These are phyloP conservation scores for Scaptomyza hsui DNA, from an alignment of 1,140 invertebrate species.

Conservation along the genomic window DNA sequence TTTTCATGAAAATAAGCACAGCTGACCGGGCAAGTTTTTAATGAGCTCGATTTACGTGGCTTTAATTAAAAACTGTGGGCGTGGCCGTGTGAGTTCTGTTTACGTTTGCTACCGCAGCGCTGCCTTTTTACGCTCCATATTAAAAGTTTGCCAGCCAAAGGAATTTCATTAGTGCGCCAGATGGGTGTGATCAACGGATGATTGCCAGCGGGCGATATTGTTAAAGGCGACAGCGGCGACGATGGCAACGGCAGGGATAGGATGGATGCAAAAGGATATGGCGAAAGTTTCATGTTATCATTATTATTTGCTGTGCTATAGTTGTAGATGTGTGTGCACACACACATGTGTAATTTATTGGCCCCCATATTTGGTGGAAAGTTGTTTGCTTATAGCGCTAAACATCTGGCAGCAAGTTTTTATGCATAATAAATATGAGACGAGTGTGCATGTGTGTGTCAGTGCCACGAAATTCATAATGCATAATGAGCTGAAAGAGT, in stretches of 20 bases:
- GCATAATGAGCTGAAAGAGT: slow-evolving; percentile 59
- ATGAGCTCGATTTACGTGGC: slow-evolving; percentile 65
- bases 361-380: slow-evolving; percentile 53
- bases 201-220: slow-evolving; percentile 7
- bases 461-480: slow-evolving; percentile 54
- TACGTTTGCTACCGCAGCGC: slow-evolving; percentile 21
- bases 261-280: slow-evolving; percentile 12
- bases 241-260: too few relatives aligned
- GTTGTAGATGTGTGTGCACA: slow-evolving; percentile 28
- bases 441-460: slow-evolving; percentile 1
- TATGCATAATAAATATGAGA: slow-evolving; percentile 14
- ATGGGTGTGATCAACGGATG: slow-evolving; percentile 41
- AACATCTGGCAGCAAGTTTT: slow-evolving; percentile 47
- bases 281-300: slow-evolving; percentile 38
- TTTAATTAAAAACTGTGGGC: slow-evolving; percentile 68
- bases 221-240: not conserved
- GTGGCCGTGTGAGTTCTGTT: slow-evolving; percentile 37
- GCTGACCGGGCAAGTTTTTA: slow-evolving; percentile 63
- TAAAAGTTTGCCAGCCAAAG: slow-evolving; percentile 43
- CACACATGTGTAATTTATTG: slow-evolving; percentile 59
- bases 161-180: slow-evolving; percentile 49
- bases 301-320: slow-evolving; percentile 18
- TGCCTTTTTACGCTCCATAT: slow-evolving; percentile 41
- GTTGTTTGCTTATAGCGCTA: slow-evolving; percentile 49
- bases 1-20: slow-evolving; percentile 11